Base-by-base conservation (phyloP, 1,140 invertebrate species). In the Apis dorsata region DNA sequence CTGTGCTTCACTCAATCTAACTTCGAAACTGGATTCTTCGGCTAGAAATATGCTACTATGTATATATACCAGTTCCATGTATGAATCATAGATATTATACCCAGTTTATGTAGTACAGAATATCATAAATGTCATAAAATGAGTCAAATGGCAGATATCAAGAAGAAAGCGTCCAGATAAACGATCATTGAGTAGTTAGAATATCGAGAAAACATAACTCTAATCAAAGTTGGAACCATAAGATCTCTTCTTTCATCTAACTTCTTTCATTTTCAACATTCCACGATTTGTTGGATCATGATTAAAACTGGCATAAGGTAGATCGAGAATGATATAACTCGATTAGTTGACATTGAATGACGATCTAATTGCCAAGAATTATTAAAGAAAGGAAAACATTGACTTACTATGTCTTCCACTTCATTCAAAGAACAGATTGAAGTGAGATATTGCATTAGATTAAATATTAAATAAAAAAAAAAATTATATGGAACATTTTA, bases 1-100 rank as follows among this genome's bases (percentile, higher is more conserved):
- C 1, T 21, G 10, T 0, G 11, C 5, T 17, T 57, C 62, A 55
- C 11, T 4, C 13, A 10, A 17, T 24, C 15, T 57, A 19, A 5
- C n/a, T 24, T 21, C 17, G 62, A 55, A 55, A 49, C 55, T 24
- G 19, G 78, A 72, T 72, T 72, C 68, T n/a, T 70, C 17, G 11
- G 19, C 28, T 10, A 59, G 24, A 63, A n/a, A 17, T n/a, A 49
- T 63, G 59, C 72, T 74, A 63, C 69, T 60, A 49, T 79, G 12
- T 44, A 44, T 44, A 44, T 44, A 44, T 44, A 44, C 34, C 9
- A 17, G 21, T 21, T 10, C 55, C 12, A 19, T 7, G 49, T 21
- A 71, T 72, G 78, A 71, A 71, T 72, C 78, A 63, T 60, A 71
- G 78, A 79, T 71, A 19, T 72, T 79, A 53, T 79, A 79, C 7